phyloP scores from a whole-genome alignment of 2,797 vertebrate species.

The Lagorchestes hirsutus region DNA sequence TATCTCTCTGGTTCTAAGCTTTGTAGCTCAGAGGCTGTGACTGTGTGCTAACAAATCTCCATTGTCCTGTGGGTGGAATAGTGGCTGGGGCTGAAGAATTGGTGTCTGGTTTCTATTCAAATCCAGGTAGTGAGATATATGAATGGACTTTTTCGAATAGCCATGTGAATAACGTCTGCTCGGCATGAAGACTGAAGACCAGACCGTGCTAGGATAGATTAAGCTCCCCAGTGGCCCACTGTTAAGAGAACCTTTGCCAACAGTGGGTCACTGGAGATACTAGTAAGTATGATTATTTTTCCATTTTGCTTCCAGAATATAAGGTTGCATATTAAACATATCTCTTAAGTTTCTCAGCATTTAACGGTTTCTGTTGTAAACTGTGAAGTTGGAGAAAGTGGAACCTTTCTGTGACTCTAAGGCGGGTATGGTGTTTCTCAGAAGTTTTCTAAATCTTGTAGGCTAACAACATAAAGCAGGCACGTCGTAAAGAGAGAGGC shows the following conservation, averaged over 20 bases:
- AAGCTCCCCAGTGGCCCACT: constrained; percentile 59
- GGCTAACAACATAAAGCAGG: constrained; percentile 52
- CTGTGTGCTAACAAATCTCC: constrained; percentile 96
- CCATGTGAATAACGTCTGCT: constrained; percentile 86
- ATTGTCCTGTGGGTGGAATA: constrained; percentile 93
- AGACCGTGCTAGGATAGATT: constrained; percentile 64
- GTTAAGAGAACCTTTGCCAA: constrained; percentile 43
- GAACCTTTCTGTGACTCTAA: constrained; percentile 57
- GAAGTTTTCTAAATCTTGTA: constrained; percentile 68
- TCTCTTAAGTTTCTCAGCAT: constrained; percentile 59
- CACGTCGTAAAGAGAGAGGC: constrained; percentile 41
- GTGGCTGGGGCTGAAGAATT: constrained; percentile 91
- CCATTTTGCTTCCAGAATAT: constrained; percentile 51
- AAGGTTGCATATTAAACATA: constrained; percentile 44
- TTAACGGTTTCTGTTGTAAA: constrained; percentile 64
- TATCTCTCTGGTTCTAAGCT: constrained; percentile 89
- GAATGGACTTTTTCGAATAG: constrained; percentile 87
- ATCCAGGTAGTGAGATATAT: constrained; percentile 92
- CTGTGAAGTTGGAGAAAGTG: constrained; percentile 56
- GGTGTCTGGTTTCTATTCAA: constrained; percentile 99
- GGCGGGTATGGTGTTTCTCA: constrained; percentile 56
- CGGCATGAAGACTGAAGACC: constrained; percentile 75
- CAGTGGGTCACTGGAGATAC: constrained; percentile 28
- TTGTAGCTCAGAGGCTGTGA: constrained; percentile 94
- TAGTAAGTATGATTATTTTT: constrained; percentile 61